Percentiles rank a stretch among this genome's conserved stretches.
Evolutionary conservation across 1,140 invertebrate genomes (phyloP).

Genomic region (Atta colombica): DNA sequence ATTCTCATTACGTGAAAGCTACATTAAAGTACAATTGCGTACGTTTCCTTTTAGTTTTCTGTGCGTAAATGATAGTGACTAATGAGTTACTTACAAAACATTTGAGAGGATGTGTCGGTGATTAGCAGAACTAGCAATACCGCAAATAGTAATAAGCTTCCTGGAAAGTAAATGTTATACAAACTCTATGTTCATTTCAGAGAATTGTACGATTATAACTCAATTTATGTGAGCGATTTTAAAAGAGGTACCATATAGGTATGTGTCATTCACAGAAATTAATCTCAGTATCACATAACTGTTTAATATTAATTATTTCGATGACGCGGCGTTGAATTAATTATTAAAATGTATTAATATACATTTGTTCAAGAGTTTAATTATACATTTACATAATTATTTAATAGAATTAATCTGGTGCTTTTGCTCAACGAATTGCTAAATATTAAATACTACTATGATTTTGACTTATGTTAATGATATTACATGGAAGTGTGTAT

Average conservation of each 20-base stretch:
- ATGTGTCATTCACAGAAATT: neutral
- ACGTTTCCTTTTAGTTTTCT: neutral
- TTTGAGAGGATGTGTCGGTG: slow-evolving; percentile 37
- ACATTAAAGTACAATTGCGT: neutral
- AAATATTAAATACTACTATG: neutral
- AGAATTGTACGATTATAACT: neutral
- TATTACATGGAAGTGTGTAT: neutral
- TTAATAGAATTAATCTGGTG: neutral
- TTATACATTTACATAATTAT: neutral
- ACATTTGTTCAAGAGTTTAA: neutral
- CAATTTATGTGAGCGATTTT: neutral
- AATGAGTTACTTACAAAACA: slow-evolving; percentile 68
- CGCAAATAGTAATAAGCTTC: neutral
- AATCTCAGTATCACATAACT: neutral
- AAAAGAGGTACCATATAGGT: neutral
- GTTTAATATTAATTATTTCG: neutral
- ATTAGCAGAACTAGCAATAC: slow-evolving; percentile 32
- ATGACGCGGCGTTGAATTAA: neutral
- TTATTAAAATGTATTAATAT: neutral
- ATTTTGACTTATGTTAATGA: slow-evolving; percentile 27
- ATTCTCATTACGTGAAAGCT: neutral
- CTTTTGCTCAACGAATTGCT: neutral
- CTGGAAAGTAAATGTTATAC: slow-evolving; percentile 42
- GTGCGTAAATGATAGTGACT: neutral
- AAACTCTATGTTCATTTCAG: neutral